These are phyloP conservation scores for Liodrosophila aerea DNA, from an alignment of 2,888 invertebrate genomes.

Conservation along the genomic window DNA sequence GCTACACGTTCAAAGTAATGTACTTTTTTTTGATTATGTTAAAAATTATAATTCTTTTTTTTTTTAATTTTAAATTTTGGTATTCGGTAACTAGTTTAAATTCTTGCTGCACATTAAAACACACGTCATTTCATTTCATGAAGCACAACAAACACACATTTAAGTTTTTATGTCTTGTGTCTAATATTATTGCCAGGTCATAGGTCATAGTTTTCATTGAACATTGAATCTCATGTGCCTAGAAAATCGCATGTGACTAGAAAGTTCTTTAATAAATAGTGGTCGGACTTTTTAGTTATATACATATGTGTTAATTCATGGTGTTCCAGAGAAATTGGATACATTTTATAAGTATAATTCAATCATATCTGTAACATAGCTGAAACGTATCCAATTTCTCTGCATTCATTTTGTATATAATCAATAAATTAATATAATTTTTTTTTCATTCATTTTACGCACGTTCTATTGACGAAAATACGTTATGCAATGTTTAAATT, in stretches of 20 bases:
- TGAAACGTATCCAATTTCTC: slow-evolving; percentile 1
- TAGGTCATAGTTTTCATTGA: slow-evolving; percentile 22
- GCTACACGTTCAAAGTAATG: slow-evolving; percentile 54
- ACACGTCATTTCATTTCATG: slow-evolving; percentile 56
- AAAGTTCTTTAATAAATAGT: slow-evolving; percentile 6
- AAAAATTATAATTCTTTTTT: background rate
- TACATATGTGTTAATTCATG: slow-evolving; percentile 1
- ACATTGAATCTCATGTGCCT: slow-evolving; percentile 40
- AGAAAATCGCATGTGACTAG: slow-evolving; percentile 53
- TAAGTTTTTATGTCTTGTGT: slow-evolving; percentile 59
- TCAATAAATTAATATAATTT: no score
- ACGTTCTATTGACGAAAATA: slow-evolving; percentile 2
- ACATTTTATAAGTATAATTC: no score
- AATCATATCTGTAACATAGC: no score
- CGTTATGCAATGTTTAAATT: slow-evolving; percentile 19
- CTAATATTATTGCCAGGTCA: slow-evolving; percentile 35
- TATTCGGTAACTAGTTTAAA: slow-evolving; percentile 16
- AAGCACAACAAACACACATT: slow-evolving; percentile 34
- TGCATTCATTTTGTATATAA: slow-evolving; percentile 11
- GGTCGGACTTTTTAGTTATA: slow-evolving; percentile 1
- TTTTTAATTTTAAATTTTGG: slow-evolving; percentile 20
- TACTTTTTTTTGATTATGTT: slow-evolving; percentile 15
- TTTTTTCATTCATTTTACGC: slow-evolving; percentile 6
- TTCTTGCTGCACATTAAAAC: slow-evolving; percentile 38
- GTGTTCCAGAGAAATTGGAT: no score